phyloP scores from a whole-genome alignment of 1,140 invertebrate genomes.

The Glossosoma conforme region DNA sequence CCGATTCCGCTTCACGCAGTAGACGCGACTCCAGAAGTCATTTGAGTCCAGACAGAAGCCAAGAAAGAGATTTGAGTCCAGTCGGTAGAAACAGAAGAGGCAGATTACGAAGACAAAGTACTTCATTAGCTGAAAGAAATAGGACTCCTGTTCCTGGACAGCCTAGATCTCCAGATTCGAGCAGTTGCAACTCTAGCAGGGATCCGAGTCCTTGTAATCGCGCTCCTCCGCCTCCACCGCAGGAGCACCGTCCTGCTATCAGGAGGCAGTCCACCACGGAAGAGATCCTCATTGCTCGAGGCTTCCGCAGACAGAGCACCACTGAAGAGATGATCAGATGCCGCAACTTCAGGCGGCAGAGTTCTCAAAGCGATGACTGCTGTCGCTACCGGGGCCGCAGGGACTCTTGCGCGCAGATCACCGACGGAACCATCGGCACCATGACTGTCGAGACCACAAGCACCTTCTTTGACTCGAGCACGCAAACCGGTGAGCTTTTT shows the following conservation, averaged over 20 bases:
- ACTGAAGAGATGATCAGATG: constrained; percentile 90
- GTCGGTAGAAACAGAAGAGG: constrained; percentile 57
- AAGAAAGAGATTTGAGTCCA: constrained; percentile 67
- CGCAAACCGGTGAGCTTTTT: constrained; percentile 77
- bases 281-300: constrained; percentile 84
- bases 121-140: constrained; percentile 59
- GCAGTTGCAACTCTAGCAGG: constrained; percentile 65
- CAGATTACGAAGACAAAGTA: constrained; percentile 72
- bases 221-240: constrained; percentile 40
- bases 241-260: constrained; percentile 63
- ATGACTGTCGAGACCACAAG: constrained; percentile 91
- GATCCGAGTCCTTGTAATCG: constrained; percentile 70
- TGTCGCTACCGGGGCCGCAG: constrained; percentile 69
- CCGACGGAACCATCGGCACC: constrained; percentile 84
- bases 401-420: constrained; percentile 84
- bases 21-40: constrained; percentile 66
- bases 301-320: constrained; percentile 83
- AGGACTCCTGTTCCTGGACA: constrained; percentile 41
- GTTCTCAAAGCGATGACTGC: constrained; percentile 74
- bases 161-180: constrained; percentile 65
- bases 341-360: constrained; percentile 77
- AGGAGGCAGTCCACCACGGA: constrained; percentile 85
- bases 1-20: constrained; percentile 70
- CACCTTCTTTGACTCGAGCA: constrained; percentile 88
- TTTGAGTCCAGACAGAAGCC: constrained; percentile 71